Percentiles rank a stretch among this genome's conserved stretches.
Evolutionary conservation across 64 coral and sea anemone genomes (phyloP).

Genomic region (Stichodactyla helianthus): DNA sequence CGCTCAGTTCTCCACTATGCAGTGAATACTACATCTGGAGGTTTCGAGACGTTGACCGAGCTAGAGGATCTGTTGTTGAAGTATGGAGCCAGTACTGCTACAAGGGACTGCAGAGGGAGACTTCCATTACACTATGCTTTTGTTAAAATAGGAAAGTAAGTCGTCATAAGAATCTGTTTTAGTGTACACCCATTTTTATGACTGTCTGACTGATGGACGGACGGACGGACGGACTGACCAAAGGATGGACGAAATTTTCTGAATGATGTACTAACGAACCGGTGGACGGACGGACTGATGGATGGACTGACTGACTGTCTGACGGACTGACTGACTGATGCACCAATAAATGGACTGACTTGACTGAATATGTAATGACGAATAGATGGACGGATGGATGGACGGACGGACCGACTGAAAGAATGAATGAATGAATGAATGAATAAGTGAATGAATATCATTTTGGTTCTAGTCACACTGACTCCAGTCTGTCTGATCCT

Average conservation of each 20-base stretch:
- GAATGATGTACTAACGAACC: too few relatives aligned
- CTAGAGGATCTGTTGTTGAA: slow-evolving; percentile 74
- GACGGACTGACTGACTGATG: not conserved
- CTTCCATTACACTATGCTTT: slow-evolving; percentile 81
- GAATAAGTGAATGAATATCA: not conserved
- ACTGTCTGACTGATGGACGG: not conserved
- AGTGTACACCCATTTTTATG: too few relatives aligned
- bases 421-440: not conserved
- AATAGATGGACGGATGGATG: too few relatives aligned
- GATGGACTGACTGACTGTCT: not conserved
- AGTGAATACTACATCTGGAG: slow-evolving; percentile 70
- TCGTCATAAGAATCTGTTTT: too few relatives aligned
- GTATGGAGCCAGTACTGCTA: slow-evolving; percentile 46
- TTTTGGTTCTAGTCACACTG: slow-evolving; percentile 34
- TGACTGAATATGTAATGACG: too few relatives aligned
- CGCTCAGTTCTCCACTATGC: slow-evolving; percentile 74
- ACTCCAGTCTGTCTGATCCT: slow-evolving; percentile 68
- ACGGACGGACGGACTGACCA: not conserved
- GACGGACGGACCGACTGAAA: not conserved
- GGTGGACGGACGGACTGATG: not conserved
- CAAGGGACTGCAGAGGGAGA: slow-evolving; percentile 44
- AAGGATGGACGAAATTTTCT: too few relatives aligned
- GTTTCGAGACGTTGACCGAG: slow-evolving; percentile 69
- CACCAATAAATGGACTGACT: too few relatives aligned
- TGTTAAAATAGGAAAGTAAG: slow-evolving; percentile 60